These are phyloP conservation scores for Acleris laterana DNA, from an alignment of 2,888 invertebrate genomes.

Conservation along the genomic window DNA sequence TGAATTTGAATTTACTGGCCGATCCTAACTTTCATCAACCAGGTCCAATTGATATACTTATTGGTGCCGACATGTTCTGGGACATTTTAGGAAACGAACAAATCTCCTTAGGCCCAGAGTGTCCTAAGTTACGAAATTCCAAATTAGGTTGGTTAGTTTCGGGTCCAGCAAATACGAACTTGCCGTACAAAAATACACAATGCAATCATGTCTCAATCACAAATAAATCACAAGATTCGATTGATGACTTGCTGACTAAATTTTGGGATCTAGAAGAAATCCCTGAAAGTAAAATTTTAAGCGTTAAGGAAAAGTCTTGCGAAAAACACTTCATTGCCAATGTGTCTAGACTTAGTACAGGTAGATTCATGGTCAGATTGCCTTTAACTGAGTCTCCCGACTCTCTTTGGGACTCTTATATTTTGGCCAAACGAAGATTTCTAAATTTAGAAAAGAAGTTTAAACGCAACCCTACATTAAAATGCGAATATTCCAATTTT, in stretches of 20 bases:
- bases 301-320: conserved; percentile 30
- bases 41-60: conserved; percentile 18
- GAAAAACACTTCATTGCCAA: conserved; percentile 30
- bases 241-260: conserved; percentile 5
- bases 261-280: conserved; percentile 22
- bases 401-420: conserved; percentile 29
- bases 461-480: not conserved
- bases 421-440: conserved; percentile 32
- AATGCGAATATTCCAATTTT: conserved; percentile 4
- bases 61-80: too few relatives aligned
- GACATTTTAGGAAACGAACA: conserved; percentile 24
- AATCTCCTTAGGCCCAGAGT: conserved; percentile 12
- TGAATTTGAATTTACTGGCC: too few relatives aligned
- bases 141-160: conserved; percentile 26
- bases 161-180: conserved; percentile 5
- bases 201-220: not conserved
- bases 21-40: conserved; percentile 33
- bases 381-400: conserved; percentile 32
- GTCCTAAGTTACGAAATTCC: conserved; percentile 22
- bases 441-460: conserved; percentile 27
- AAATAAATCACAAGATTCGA: not conserved
- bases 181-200: not conserved
- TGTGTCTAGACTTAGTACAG: conserved; percentile 17
- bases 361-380: conserved; percentile 33
- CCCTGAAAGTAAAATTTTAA: conserved; percentile 16